Percentiles rank a stretch among this genome's conserved stretches.
These are phyloP conservation scores for Fistularia commersonii DNA, from an alignment of 2,797 vertebrate species.

Conservation along the genomic window DNA sequence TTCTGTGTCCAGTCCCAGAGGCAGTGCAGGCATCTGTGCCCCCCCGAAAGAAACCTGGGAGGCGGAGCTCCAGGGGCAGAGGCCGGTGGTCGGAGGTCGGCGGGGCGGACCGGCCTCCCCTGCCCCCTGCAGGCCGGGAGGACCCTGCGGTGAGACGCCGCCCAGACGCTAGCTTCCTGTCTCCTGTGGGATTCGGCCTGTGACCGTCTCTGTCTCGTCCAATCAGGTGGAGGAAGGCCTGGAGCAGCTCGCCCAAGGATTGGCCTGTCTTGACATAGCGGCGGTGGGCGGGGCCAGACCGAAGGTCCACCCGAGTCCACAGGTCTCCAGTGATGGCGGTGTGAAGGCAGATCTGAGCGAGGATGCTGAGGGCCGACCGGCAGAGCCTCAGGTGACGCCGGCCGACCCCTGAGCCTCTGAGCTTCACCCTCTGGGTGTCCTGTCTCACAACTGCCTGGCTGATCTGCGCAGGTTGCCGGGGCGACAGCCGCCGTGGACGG, in stretches of 20 bases:
- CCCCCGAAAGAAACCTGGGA: constrained; percentile 57
- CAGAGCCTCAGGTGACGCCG: constrained; percentile 31
- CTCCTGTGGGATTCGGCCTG: neutral
- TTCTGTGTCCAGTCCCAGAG: constrained; percentile 63
- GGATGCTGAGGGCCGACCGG: constrained; percentile 24
- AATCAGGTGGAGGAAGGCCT: constrained; percentile 39
- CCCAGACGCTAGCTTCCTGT: neutral
- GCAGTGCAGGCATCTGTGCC: constrained; percentile 53
- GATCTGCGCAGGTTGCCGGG: neutral
- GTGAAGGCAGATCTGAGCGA: constrained; percentile 6
- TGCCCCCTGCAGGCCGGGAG: constrained; percentile 15
- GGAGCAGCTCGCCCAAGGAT: constrained; percentile 67
- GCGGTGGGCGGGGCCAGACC: constrained; percentile 61
- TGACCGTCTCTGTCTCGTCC: constrained; percentile 4
- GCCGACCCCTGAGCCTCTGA: no score
- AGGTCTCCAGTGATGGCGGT: constrained; percentile 30
- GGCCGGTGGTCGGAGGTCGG: constrained; percentile 51
- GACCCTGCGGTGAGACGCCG: constrained; percentile 4
- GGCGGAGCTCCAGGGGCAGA: constrained; percentile 57
- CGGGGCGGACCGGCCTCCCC: constrained; percentile 6
- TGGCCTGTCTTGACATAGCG: constrained; percentile 65
- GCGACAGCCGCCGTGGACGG: constrained; percentile 6
- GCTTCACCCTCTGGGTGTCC: neutral
- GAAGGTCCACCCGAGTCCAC: constrained; percentile 39
- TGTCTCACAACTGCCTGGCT: neutral